Conservation (phyloP, 2,113 vertebrate genomes). For the Dipodomys ordii region DNA sequence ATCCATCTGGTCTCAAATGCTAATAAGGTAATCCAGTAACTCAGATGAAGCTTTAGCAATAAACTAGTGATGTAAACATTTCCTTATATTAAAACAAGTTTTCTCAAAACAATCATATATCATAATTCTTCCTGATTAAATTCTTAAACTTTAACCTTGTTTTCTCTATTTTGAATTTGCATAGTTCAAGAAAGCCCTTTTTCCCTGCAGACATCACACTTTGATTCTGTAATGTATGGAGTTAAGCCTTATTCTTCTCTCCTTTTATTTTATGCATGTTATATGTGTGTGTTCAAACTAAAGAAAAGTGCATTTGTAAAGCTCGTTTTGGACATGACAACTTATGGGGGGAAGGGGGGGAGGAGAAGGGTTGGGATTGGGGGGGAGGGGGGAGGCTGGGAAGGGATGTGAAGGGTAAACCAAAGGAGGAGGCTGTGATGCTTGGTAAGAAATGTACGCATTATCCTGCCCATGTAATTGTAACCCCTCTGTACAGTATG, state of each 20-base stretch:
- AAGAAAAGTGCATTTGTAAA: background rate
- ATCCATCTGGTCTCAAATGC: background rate
- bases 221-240: background rate
- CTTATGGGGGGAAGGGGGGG: too few species aligned
- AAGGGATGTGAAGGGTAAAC: too few species aligned
- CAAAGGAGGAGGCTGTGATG: too few species aligned
- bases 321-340: too few species aligned
- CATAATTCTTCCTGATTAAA: background rate
- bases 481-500: too few species aligned
- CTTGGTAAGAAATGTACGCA: too few species aligned
- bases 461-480: too few species aligned
- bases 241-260: constrained; percentile 3
- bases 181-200: background rate
- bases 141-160: constrained; percentile 13
- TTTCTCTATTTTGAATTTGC: constrained; percentile 43
- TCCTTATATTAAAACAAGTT: constrained; percentile 17
- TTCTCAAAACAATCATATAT: background rate
- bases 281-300: background rate
- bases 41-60: background rate
- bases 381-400: too few species aligned
- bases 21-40: background rate
- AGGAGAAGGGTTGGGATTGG: too few species aligned
- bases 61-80: constrained; percentile 24
- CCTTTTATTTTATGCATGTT: background rate
- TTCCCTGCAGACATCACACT: background rate